Base-by-base conservation (phyloP, 2,888 invertebrate genomes). In the Drosophila mimetica region DNA sequence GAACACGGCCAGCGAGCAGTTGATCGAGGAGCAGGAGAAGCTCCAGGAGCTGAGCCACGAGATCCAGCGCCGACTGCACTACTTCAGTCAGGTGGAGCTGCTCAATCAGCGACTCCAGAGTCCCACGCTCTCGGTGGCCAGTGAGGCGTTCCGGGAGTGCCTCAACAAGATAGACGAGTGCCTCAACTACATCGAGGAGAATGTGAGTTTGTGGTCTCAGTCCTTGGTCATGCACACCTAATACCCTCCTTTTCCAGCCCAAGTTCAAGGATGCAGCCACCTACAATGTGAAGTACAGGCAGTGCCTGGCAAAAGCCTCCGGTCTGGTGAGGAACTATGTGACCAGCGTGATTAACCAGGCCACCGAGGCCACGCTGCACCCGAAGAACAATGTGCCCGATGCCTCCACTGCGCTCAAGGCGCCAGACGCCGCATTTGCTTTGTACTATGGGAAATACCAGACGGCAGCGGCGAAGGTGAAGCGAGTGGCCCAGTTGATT, bases 361-460 rank as follows among this genome's bases (percentile, higher is more conserved):
- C 97, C 0, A 96, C 97, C 0, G 95, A 96, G 80, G 95, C 96
- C 86, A 95, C 95, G 1, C 82, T 94, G 8, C 93, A 92, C 60
- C 93, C 91, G 18, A 70, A 72, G 0, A 90, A 90, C 47, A 82
- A 74, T 18, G 14, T 48, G 4, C 54, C 57, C 14, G 79, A 79
- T 16, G 58, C 82, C 20, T 64, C 65, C 1, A 37, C 16, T 5
- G 54, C 88, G 18, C 37, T 84, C 1, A 79, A 80, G 8, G 93
- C 93, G 13, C 89, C 90, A 0, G 95, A 96, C 79, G 94, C 95
- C 0, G 95, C 96, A 30, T 96, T 94, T 92, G 97, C 96, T 47
- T 94, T 94, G 34, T 98, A 97, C 89, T 99, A 99, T 89, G 98
- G 98, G 0, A 97, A 98, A 92, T 99, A 99, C 90, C 97, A 98